Conservation (phyloP, 2,113 vertebrate species). For the Tricholaema leucomelas region DNA sequence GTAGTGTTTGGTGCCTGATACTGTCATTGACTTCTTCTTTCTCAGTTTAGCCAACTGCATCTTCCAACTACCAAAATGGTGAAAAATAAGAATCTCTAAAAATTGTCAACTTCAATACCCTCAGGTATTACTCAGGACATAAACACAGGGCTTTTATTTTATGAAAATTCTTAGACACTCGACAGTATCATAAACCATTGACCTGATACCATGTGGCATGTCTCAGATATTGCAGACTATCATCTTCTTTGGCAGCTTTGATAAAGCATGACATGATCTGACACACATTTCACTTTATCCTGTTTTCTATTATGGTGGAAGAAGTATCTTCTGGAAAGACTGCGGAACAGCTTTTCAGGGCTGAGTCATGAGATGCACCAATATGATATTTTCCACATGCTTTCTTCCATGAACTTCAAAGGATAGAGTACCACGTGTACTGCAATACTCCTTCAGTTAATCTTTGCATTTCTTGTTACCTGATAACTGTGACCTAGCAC, state of each 20-base stretch:
- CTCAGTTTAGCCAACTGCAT: not conserved
- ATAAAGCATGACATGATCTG: not conserved
- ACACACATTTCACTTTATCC: not conserved
- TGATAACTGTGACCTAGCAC: not conserved
- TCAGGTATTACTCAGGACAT: constrained; percentile 60
- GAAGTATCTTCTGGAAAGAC: not conserved
- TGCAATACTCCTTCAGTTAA: not conserved
- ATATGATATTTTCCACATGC: not conserved
- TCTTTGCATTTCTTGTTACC: not conserved
- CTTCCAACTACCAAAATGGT: constrained; percentile 23
- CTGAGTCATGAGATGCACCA: not conserved
- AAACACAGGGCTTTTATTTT: constrained; percentile 28
- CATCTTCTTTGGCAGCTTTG: not conserved
- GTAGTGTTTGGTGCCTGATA: not conserved
- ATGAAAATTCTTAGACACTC: constrained; percentile 1
- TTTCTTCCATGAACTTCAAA: not conserved
- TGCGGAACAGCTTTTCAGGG: not conserved
- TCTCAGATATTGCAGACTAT: not conserved
- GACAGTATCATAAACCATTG: not conserved
- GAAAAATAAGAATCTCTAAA: constrained; percentile 62
- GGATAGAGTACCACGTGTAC: not conserved
- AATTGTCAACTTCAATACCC: constrained; percentile 53
- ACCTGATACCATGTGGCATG: not conserved
- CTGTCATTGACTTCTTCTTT: not conserved
- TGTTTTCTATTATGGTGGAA: not conserved